Evolutionary conservation across 2,888 invertebrate genomes (phyloP).

Genomic region (Dichetophora obliterata): DNA sequence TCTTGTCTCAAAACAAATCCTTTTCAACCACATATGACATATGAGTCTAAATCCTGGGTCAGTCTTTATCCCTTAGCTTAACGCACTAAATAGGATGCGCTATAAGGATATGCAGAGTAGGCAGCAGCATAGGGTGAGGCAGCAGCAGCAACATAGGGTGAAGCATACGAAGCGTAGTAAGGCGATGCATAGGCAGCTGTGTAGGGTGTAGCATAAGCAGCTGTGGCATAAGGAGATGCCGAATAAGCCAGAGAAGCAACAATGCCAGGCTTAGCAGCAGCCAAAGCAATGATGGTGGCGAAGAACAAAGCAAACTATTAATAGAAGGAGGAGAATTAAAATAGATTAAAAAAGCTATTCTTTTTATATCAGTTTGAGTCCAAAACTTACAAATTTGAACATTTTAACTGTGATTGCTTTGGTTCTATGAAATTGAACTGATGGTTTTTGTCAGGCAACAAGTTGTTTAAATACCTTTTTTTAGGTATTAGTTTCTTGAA

Average conservation of each 20-base stretch:
- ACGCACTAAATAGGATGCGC: slow-evolving; percentile 42
- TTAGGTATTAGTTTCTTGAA: too few relatives aligned
- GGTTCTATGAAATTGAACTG: not conserved
- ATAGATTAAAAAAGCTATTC: not conserved
- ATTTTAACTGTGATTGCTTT: slow-evolving; percentile 35
- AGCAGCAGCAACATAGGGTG: slow-evolving; percentile 51
- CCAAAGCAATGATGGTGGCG: slow-evolving; percentile 50
- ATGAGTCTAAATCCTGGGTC: too few relatives aligned
- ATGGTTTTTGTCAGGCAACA: not conserved
- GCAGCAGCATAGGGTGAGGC: slow-evolving; percentile 56
- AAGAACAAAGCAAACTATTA: slow-evolving; percentile 48
- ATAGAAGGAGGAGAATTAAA: not conserved
- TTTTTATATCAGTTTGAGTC: too few relatives aligned
- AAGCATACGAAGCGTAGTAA: slow-evolving; percentile 52
- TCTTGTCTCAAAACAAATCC: too few relatives aligned
- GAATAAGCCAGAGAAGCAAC: slow-evolving; percentile 52
- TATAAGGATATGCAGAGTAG: slow-evolving; percentile 62
- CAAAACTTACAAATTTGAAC: slow-evolving; percentile 51
- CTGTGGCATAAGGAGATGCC: slow-evolving; percentile 47
- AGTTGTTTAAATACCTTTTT: too few relatives aligned
- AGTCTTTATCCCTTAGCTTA: not conserved
- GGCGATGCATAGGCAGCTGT: slow-evolving; percentile 54
- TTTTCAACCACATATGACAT: too few relatives aligned
- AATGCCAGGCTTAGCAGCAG: slow-evolving; percentile 53
- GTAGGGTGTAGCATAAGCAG: slow-evolving; percentile 51